Percentiles rank a stretch among this genome's conserved stretches.
phyloP scores from a whole-genome alignment of 2,888 invertebrate species.

The Tubulanus polymorphus region DNA sequence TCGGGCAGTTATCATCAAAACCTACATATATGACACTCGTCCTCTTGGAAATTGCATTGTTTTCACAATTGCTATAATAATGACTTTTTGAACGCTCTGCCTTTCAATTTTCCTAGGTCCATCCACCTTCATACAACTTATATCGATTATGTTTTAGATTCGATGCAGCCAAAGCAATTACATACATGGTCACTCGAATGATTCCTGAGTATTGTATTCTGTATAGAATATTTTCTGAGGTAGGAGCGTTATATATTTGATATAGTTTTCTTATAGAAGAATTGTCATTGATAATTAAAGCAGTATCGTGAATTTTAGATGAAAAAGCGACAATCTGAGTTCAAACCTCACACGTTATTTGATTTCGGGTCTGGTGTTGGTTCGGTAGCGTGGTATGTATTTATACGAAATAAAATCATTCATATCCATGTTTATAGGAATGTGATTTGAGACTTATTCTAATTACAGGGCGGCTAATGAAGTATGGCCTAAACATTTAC shows the following conservation, averaged over 20 bases:
- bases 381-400: constrained; percentile 71
- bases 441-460: background rate
- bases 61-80: background rate
- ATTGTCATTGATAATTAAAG: background rate
- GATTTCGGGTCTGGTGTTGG: constrained; percentile 93
- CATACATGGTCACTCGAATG: constrained; percentile 70
- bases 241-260: constrained; percentile 16
- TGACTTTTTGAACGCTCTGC: background rate
- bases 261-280: background rate
- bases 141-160: constrained; percentile 54
- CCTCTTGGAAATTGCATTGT: no score
- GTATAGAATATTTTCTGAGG: constrained; percentile 68
- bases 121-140: no score
- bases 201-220: constrained; percentile 74
- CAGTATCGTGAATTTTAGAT: constrained; percentile 54
- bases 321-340: constrained; percentile 61
- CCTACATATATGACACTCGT: no score
- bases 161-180: constrained; percentile 62
- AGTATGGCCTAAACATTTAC: constrained; percentile 68
- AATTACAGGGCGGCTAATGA: constrained; percentile 65
- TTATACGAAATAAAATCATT: constrained; percentile 3
- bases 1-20: no score
- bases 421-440: background rate
- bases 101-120: background rate
- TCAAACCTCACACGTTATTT: constrained; percentile 72